These are phyloP conservation scores for Thermophis baileyi DNA, from an alignment of 2,113 vertebrate genomes.

Conservation along the genomic window DNA sequence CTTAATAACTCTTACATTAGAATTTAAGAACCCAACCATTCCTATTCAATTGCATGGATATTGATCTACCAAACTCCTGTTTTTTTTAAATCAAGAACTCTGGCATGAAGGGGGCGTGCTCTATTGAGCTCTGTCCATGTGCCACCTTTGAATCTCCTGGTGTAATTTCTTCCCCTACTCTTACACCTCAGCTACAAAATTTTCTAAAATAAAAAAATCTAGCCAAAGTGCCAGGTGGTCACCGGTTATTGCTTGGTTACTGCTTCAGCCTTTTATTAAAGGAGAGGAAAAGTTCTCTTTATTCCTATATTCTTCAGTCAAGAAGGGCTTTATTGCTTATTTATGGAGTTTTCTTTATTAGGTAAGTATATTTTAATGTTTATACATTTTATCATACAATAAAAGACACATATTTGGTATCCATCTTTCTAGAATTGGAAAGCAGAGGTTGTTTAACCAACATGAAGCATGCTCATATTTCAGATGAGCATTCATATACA, in stretches of 20 bases:
- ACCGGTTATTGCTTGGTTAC: not conserved
- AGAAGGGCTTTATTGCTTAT: not conserved
- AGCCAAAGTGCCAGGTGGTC: not conserved
- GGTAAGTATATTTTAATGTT: not conserved
- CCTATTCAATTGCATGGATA: not conserved
- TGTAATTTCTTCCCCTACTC: not conserved
- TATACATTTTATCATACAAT: not conserved
- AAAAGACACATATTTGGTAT: not conserved
- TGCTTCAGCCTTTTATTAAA: not conserved
- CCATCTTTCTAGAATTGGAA: not conserved
- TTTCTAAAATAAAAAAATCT: not conserved
- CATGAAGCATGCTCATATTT: not conserved
- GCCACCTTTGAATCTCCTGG: not conserved
- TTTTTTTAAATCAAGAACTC: not conserved
- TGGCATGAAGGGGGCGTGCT: not conserved
- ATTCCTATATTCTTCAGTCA: not conserved
- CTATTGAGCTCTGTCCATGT: not conserved
- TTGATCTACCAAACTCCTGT: not conserved
- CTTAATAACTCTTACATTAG: constrained; percentile 14
- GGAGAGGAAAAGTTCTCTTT: not conserved
- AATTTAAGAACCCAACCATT: not conserved
- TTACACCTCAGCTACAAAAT: not conserved
- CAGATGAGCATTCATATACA: not conserved
- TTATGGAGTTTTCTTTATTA: not conserved
- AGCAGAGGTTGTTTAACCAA: not conserved